Percentiles rank a stretch among this genome's conserved stretches.
These are phyloP conservation scores for Bubo bubo DNA, from an alignment of 2,113 vertebrate species.

Conservation along the genomic window DNA sequence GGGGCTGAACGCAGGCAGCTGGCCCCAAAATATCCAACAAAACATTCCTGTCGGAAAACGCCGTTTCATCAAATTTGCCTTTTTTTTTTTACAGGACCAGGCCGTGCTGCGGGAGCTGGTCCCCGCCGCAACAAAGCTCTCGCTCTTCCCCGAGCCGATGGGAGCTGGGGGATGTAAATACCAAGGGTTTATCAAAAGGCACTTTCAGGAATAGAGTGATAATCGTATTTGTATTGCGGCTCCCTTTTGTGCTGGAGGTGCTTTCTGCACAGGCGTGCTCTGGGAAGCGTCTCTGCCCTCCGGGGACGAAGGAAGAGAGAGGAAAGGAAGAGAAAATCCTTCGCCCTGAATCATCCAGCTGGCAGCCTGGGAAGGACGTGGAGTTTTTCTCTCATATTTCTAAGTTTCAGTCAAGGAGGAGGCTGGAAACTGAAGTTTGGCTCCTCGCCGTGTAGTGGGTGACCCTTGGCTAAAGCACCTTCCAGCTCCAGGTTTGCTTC, in stretches of 20 bases:
- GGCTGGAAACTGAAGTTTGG: not conserved
- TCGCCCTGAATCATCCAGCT: not conserved
- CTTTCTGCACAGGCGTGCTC: not conserved
- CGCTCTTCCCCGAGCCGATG: accelerated
- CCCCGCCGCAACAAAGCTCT: not conserved
- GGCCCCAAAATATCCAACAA: not conserved
- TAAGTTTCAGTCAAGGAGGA: accelerated
- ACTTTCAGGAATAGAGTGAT: accelerated
- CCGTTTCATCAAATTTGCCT: not conserved
- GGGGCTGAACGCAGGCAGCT: not conserved
- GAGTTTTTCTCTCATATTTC: not conserved
- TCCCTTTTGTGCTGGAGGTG: not conserved
- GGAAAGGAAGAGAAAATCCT: not conserved
- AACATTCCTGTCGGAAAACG: accelerated
- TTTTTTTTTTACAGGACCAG: too few relatives aligned
- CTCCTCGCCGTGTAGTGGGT: accelerated
- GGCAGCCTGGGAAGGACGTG: not conserved
- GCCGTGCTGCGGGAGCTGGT: accelerated
- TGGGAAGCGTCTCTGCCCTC: not conserved
- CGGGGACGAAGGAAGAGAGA: not conserved
- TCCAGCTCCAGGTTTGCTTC: not conserved
- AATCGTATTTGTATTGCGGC: accelerated
- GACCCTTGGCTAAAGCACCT: not conserved
- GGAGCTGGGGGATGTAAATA: not conserved
- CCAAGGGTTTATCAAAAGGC: not conserved